phyloP scores from a whole-genome alignment of 2,888 invertebrate genomes.

The Eucera pruinosa region DNA sequence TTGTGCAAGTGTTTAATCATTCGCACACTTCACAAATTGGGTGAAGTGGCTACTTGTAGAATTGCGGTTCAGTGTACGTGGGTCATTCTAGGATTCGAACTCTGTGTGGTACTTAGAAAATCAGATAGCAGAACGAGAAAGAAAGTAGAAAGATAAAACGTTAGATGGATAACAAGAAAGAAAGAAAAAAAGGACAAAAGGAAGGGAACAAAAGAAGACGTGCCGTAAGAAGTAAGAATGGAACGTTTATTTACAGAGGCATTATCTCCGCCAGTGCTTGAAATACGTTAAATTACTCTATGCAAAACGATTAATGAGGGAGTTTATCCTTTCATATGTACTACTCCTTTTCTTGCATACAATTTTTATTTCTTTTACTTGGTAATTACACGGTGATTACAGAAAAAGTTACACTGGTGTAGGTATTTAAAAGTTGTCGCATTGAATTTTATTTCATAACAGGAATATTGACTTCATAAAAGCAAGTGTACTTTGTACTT shows the following conservation, averaged over 20 bases:
- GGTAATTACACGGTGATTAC: too few relatives aligned
- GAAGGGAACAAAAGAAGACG: slow-evolving; percentile 1
- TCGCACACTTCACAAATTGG: slow-evolving; percentile 55
- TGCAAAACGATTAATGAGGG: too few relatives aligned
- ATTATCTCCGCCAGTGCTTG: too few relatives aligned
- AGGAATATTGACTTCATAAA: too few relatives aligned
- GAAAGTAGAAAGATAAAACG: background rate
- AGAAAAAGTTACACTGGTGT: too few relatives aligned
- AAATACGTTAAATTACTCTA: too few relatives aligned
- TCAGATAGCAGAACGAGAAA: slow-evolving; percentile 8
- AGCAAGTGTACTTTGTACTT: too few relatives aligned
- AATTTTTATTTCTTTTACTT: too few relatives aligned
- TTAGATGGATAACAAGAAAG: background rate
- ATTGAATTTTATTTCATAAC: too few relatives aligned
- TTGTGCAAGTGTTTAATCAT: slow-evolving; percentile 32
- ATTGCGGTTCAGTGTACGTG: slow-evolving; percentile 51
- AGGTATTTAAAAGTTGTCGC: too few relatives aligned
- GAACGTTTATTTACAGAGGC: slow-evolving; percentile 65
- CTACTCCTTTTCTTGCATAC: too few relatives aligned
- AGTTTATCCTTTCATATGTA: too few relatives aligned
- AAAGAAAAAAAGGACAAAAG: slow-evolving; percentile 2
- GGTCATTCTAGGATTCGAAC: background rate
- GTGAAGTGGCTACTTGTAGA: slow-evolving; percentile 42
- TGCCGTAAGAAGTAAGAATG: slow-evolving; percentile 19
- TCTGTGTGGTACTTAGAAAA: slow-evolving; percentile 4